phyloP scores from a whole-genome alignment of 2,888 invertebrate genomes.

The Tenthredo distinguenda region DNA sequence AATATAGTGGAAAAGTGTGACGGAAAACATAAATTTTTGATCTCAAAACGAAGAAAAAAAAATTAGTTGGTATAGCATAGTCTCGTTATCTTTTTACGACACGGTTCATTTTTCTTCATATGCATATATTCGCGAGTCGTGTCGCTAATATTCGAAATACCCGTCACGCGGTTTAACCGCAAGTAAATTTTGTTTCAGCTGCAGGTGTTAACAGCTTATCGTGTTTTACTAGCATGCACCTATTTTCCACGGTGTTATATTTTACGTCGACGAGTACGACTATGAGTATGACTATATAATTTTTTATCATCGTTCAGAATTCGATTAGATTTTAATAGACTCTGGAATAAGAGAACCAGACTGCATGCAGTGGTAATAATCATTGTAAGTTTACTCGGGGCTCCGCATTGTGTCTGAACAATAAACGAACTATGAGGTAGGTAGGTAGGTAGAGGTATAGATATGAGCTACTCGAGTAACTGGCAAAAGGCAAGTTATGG shows the following conservation, averaged over 20 bases:
- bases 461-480: slow-evolving; percentile 23
- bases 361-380: slow-evolving; percentile 15
- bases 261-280: background rate
- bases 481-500: slow-evolving; percentile 45
- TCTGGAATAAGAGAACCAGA: slow-evolving; percentile 16
- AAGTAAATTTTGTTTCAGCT: background rate
- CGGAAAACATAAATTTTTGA: background rate
- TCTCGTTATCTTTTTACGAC: background rate
- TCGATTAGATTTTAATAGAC: background rate
- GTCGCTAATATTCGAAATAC: background rate
- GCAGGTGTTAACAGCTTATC: background rate
- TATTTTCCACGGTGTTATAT: background rate
- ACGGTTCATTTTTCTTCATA: background rate
- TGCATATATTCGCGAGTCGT: background rate
- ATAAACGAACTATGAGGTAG: slow-evolving; percentile 21
- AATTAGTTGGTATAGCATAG: background rate
- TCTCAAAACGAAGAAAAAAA: background rate
- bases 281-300: background rate
- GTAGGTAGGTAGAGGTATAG: background rate
- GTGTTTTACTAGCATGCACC: background rate
- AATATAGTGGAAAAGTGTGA: background rate
- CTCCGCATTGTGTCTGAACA: slow-evolving; percentile 32
- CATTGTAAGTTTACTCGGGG: background rate
- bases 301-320: background rate
- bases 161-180: background rate